Conservation (phyloP, 23 tunicate species). For the Clavelina lepadiformis region DNA sequence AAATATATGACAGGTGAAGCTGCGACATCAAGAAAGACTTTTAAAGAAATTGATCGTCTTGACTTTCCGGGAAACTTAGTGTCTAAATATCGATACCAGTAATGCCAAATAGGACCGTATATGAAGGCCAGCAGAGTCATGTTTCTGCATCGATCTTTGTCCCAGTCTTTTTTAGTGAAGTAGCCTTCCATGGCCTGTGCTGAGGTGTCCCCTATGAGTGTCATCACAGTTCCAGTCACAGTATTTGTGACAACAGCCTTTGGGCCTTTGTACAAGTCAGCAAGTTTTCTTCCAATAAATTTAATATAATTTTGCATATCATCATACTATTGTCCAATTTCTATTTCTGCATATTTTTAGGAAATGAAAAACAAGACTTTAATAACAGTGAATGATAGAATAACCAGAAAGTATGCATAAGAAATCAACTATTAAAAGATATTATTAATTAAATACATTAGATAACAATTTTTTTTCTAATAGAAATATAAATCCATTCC, state of each 20-base stretch:
- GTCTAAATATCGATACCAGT: slow-evolving; percentile 78
- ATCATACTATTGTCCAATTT: too few species aligned
- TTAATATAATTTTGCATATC: too few species aligned
- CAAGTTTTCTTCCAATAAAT: too few species aligned
- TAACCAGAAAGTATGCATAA: too few species aligned
- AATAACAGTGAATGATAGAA: too few species aligned
- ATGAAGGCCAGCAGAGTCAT: slow-evolving; percentile 44
- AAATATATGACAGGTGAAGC: slow-evolving; percentile 55
- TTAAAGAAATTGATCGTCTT: slow-evolving; percentile 9
- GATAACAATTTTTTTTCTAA: too few species aligned
- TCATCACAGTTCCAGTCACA: slow-evolving; percentile 55
- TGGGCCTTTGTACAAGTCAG: slow-evolving; percentile 45
- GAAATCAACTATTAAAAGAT: too few species aligned
- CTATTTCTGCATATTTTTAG: too few species aligned
- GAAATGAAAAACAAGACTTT: too few species aligned
- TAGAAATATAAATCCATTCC: too few species aligned
- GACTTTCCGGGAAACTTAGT: slow-evolving; percentile 55
- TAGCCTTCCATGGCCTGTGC: slow-evolving; percentile 40
- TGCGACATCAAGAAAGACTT: slow-evolving; percentile 36
- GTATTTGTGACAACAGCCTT: slow-evolving; percentile 77
- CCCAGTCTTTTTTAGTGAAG: slow-evolving; percentile 23
- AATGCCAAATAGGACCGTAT: slow-evolving; percentile 72
- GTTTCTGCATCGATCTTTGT: slow-evolving; percentile 22
- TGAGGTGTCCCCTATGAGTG: slow-evolving; percentile 28
- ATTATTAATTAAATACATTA: too few species aligned